A percentile compares a stretch with the other conserved stretches of the same genome.
Evolutionary conservation across 1,140 invertebrate genomes (phyloP).

Genomic region (Hyposmocoma kahamanoa): DNA sequence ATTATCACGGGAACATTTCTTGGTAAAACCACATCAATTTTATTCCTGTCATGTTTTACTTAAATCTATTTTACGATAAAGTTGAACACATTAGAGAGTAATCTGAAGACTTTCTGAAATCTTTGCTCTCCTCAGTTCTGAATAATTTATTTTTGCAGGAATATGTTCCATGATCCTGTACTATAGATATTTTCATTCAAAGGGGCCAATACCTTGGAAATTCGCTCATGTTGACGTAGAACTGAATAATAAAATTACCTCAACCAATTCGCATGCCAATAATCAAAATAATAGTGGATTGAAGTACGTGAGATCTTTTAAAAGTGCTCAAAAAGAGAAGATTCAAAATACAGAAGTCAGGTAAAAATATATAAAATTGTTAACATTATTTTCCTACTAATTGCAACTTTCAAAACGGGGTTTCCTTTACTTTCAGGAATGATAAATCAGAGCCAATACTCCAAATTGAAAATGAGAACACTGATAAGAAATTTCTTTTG

Average conservation of each 20-base stretch:
- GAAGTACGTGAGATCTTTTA: conserved; percentile 50
- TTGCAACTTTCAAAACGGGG: too few relatives aligned
- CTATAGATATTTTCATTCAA: conserved; percentile 78
- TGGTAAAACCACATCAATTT: conserved; percentile 70
- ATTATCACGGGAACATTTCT: conserved; percentile 75
- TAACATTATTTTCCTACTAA: too few relatives aligned
- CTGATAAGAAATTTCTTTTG: conserved; percentile 70
- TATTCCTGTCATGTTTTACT: too few relatives aligned
- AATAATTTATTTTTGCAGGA: conserved; percentile 55
- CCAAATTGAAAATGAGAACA: conserved; percentile 51
- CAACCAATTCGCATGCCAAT: conserved; percentile 16
- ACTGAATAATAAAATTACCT: conserved; percentile 52
- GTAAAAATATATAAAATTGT: conserved; percentile 16
- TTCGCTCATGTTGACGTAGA: conserved; percentile 46
- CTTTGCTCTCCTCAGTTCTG: too few relatives aligned
- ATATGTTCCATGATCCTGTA: conserved; percentile 78
- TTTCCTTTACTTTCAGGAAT: conserved; percentile 35
- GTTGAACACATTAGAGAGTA: too few relatives aligned
- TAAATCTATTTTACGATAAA: too few relatives aligned
- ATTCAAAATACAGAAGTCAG: conserved; percentile 13
- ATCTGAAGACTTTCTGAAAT: too few relatives aligned
- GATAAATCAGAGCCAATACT: conserved; percentile 24
- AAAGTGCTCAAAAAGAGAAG: conserved; percentile 37
- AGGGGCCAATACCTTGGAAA: conserved; percentile 65
- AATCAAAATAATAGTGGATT: conserved; percentile 20